A percentile compares a stretch with the other conserved stretches of the same genome.
These are phyloP conservation scores for Calliopum simillimum DNA, from an alignment of 2,888 invertebrate genomes.

Conservation along the genomic window DNA sequence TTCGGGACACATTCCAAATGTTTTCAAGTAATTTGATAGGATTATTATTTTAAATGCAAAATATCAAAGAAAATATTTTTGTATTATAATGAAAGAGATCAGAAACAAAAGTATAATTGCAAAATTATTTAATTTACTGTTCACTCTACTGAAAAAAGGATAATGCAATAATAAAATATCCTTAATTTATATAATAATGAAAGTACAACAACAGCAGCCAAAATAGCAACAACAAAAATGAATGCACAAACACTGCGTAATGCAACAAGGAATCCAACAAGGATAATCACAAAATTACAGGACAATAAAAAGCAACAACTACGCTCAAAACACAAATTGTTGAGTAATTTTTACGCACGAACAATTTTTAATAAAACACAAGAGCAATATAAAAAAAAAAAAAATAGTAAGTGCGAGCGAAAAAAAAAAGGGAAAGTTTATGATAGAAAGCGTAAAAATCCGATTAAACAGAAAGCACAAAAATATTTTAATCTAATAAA, in stretches of 20 bases:
- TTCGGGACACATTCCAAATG: too few relatives aligned
- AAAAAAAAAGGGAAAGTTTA: background rate
- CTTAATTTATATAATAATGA: constrained; percentile 22
- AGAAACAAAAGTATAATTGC: too few relatives aligned
- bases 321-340: background rate
- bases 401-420: background rate
- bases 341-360: constrained; percentile 47
- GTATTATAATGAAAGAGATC: too few relatives aligned
- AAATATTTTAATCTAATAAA: constrained; percentile 33
- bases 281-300: constrained; percentile 26
- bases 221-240: background rate
- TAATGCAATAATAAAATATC: constrained; percentile 29
- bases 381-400: constrained; percentile 12
- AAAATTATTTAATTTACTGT: constrained; percentile 2
- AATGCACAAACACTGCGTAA: background rate
- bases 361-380: constrained; percentile 49
- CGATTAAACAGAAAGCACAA: constrained; percentile 20
- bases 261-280: constrained; percentile 9
- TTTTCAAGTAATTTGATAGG: too few relatives aligned
- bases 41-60: too few relatives aligned
- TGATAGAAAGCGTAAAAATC: constrained; percentile 6
- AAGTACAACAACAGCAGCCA: constrained; percentile 1
- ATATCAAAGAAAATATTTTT: too few relatives aligned
- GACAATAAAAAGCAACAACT: constrained; percentile 16
- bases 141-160: constrained; percentile 23